These are phyloP conservation scores for Laticauda colubrina DNA, from an alignment of 2,113 vertebrate genomes.

Conservation along the genomic window DNA sequence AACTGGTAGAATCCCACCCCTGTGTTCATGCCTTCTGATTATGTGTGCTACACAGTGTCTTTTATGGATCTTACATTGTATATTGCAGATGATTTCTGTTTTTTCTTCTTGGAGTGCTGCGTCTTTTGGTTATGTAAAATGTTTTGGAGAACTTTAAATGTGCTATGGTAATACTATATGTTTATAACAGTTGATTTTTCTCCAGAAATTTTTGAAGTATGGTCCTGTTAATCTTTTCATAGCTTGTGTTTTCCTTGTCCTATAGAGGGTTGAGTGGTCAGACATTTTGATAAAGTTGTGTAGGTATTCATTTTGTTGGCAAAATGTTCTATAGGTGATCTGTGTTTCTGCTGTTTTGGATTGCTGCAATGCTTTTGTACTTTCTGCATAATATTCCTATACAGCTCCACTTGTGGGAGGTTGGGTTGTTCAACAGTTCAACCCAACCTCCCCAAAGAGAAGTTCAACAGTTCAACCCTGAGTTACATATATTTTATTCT, in stretches of 20 bases:
- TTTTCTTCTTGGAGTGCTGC: not conserved
- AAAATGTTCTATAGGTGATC: not conserved
- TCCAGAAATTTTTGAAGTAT: not conserved
- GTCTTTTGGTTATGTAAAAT: not conserved
- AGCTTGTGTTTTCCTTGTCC: not conserved
- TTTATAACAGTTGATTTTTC: not conserved
- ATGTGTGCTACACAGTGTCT: not conserved
- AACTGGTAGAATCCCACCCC: too few relatives aligned
- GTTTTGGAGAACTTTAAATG: not conserved
- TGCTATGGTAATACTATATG: not conserved
- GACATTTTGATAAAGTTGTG: not conserved
- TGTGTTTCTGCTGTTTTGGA: not conserved
- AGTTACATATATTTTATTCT: not conserved
- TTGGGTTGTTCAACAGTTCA: not conserved
- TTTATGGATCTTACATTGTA: not conserved
- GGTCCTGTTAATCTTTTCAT: not conserved
- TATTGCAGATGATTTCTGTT: not conserved
- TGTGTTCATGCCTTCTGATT: not conserved
- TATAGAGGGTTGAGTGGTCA: not conserved
- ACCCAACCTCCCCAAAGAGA: not conserved
- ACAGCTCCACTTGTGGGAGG: not conserved
- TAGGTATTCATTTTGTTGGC: not conserved
- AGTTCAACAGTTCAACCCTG: not conserved
- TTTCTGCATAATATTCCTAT: not conserved
- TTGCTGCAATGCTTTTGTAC: not conserved